Conservation (phyloP, 2,888 invertebrate genomes). For the Melipona beecheii region DNA sequence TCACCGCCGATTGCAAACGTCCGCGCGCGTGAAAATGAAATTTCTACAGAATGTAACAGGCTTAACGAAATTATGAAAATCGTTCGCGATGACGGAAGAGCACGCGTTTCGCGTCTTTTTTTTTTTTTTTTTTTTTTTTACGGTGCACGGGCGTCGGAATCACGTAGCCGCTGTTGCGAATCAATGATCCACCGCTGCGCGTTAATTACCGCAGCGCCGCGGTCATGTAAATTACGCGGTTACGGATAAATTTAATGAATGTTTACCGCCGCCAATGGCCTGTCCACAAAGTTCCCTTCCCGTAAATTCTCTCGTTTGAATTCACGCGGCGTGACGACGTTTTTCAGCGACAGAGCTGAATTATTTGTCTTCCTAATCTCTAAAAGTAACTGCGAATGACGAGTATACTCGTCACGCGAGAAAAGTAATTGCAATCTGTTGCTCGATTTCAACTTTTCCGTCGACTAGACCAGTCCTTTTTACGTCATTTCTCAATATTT, state of each 20-base stretch:
- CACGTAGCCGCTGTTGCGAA: constrained; percentile 5
- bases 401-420: too few relatives aligned
- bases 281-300: constrained; percentile 47
- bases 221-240: constrained; percentile 51
- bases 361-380: background rate
- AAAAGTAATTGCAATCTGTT: too few relatives aligned
- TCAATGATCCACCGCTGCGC: constrained; percentile 25
- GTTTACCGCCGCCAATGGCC: constrained; percentile 38
- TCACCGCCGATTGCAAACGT: background rate
- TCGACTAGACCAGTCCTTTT: too few relatives aligned
- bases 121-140: background rate
- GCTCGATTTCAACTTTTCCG: too few relatives aligned
- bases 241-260: constrained; percentile 55
- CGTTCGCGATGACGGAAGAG: background rate
- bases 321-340: constrained; percentile 13
- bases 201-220: constrained; percentile 47
- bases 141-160: background rate
- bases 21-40: background rate
- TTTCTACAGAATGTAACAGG: background rate
- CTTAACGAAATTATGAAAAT: constrained; percentile 37
- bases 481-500: too few relatives aligned
- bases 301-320: constrained; percentile 38
- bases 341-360: background rate
- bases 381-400: too few relatives aligned
- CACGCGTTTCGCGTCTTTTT: constrained; percentile 1